Evolutionary conservation across 2,888 invertebrate genomes (phyloP).

Genomic region (Eutolmus rufibarbis): DNA sequence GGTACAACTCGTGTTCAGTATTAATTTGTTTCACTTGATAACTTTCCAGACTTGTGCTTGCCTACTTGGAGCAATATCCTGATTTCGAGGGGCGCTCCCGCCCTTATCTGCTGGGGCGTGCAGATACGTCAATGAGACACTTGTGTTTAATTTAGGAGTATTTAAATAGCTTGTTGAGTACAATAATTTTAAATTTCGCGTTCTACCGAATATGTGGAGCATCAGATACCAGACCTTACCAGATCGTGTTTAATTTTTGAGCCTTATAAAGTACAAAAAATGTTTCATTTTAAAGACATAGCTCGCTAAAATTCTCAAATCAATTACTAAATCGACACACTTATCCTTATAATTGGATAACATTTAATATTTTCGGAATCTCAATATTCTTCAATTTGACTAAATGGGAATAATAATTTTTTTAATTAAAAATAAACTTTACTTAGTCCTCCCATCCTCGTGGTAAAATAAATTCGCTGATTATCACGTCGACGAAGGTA

Average conservation of each 20-base stretch:
- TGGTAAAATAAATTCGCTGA: neutral
- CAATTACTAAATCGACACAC: too few relatives aligned
- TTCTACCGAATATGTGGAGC: neutral
- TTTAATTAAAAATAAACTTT: neutral
- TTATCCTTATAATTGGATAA: too few relatives aligned
- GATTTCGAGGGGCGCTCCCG: neutral
- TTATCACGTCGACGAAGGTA: neutral
- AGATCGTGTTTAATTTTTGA: neutral
- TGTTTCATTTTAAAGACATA: neutral
- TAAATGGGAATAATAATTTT: too few relatives aligned
- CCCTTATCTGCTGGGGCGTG: neutral
- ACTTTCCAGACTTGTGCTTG: constrained; percentile 26
- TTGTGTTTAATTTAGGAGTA: neutral
- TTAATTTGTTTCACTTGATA: constrained; percentile 27
- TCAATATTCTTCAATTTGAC: too few relatives aligned
- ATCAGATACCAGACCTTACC: neutral
- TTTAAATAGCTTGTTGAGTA: neutral
- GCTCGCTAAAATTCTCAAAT: too few relatives aligned
- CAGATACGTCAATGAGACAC: neutral
- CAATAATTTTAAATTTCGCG: neutral
- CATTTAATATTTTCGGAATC: too few relatives aligned
- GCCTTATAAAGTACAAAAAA: neutral
- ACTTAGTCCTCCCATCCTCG: neutral
- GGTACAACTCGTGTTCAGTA: neutral
- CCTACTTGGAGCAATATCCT: neutral